Conservation (phyloP, 2,113 vertebrate genomes). For the Sinocyclocheilus anshuiensis region DNA sequence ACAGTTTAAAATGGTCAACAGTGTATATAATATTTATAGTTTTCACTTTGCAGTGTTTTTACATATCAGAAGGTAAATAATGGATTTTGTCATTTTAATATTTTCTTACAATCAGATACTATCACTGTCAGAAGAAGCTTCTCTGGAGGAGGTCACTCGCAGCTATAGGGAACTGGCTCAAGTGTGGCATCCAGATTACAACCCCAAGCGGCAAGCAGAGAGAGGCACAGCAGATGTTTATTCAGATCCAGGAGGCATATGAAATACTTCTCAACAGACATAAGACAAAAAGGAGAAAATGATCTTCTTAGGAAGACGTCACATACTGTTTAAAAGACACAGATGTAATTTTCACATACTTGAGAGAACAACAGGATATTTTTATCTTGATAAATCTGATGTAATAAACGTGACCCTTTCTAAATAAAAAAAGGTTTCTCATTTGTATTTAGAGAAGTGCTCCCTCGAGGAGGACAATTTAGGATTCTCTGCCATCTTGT, state of each 20-base stretch:
- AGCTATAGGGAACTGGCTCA: conserved; percentile 84
- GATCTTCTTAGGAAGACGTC: conserved; percentile 18
- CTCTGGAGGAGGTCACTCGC: conserved; percentile 80
- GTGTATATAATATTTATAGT: background rate
- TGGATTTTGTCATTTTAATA: background rate
- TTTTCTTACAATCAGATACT: conserved; percentile 75
- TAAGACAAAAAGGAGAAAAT: conserved; percentile 62
- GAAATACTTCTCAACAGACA: conserved; percentile 73
- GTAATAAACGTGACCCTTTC: background rate
- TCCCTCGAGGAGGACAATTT: background rate
- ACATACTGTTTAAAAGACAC: background rate
- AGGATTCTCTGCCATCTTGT: conserved; percentile 67
- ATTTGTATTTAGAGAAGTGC: background rate
- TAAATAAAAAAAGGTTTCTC: background rate
- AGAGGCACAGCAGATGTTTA: conserved; percentile 82
- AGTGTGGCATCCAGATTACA: conserved; percentile 89
- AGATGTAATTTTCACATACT: background rate
- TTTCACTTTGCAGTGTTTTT: background rate
- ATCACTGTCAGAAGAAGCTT: conserved; percentile 73
- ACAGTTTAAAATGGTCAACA: background rate
- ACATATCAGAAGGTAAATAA: background rate
- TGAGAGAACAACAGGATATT: background rate
- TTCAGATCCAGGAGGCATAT: conserved; percentile 86
- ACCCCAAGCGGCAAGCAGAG: conserved; percentile 72
- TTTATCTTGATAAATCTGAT: background rate